Percentiles rank a stretch among this genome's conserved stretches.
These are phyloP conservation scores for Phalloptychus januarius DNA, from an alignment of 2,797 vertebrate genomes.

Conservation along the genomic window DNA sequence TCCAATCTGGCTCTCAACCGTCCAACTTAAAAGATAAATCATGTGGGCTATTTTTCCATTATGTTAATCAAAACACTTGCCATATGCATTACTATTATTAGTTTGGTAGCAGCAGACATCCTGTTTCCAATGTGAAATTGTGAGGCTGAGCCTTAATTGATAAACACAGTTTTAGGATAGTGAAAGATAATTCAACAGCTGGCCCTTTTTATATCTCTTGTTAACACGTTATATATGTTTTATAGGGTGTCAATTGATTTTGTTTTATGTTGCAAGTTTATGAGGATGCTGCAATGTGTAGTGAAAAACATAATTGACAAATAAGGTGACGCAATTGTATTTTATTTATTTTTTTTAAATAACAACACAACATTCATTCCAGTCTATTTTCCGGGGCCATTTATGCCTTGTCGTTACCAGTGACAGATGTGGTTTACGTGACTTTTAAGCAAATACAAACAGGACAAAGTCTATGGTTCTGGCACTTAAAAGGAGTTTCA, in stretches of 20 bases:
- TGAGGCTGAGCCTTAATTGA: conserved; percentile 75
- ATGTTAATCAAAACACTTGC: conserved; percentile 83
- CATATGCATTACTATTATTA: conserved; percentile 83
- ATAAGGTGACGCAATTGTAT: conserved; percentile 55
- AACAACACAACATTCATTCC: conserved; percentile 32
- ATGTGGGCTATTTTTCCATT: conserved; percentile 80
- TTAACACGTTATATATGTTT: conserved; percentile 80
- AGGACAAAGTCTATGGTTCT: conserved; percentile 47
- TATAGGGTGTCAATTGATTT: conserved; percentile 75
- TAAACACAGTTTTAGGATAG: conserved; percentile 74
- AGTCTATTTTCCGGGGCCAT: conserved; percentile 34
- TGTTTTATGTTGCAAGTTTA: conserved; percentile 69
- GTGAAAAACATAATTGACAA: conserved; percentile 62
- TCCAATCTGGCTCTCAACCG: conserved; percentile 80
- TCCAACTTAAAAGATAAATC: conserved; percentile 84
- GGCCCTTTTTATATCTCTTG: conserved; percentile 79
- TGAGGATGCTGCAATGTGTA: conserved; percentile 56
- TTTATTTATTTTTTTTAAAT: conserved; percentile 32
- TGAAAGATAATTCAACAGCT: conserved; percentile 79
- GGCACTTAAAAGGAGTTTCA: conserved; percentile 63
- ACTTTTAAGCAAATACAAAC: conserved; percentile 71
- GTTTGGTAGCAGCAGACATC: conserved; percentile 76
- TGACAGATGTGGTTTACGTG: conserved; percentile 58
- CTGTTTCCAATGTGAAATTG: conserved; percentile 73
- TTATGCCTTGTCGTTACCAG: conserved; percentile 37